Evolutionary conservation across 1,140 invertebrate species (phyloP).

Genomic region (Apis cerana): DNA sequence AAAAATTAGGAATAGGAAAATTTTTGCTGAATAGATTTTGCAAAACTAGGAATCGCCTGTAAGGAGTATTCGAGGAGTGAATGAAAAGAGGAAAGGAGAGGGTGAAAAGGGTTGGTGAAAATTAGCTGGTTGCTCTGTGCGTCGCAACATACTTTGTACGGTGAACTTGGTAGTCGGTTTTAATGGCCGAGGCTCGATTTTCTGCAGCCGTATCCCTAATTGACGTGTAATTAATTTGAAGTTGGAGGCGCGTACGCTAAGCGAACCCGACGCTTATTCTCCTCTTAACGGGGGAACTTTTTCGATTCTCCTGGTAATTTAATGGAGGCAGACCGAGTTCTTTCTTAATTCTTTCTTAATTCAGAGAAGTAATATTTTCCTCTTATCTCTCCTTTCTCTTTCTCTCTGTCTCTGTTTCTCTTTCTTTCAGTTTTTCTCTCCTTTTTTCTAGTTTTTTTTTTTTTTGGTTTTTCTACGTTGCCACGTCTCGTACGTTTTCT

Average conservation of each 20-base stretch:
- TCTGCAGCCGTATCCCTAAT: slow-evolving; percentile 47
- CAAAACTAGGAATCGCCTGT: neutral
- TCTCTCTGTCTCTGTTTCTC: no score
- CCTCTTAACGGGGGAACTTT: slow-evolving; percentile 34
- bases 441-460: neutral
- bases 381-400: neutral
- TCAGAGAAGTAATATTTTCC: slow-evolving; percentile 15
- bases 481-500: neutral
- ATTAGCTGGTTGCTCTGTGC: slow-evolving; percentile 32
- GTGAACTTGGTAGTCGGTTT: slow-evolving; percentile 38
- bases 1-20: no score
- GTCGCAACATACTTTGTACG: slow-evolving; percentile 35
- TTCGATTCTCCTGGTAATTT: slow-evolving; percentile 37
- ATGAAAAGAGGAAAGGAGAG: neutral
- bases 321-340: slow-evolving; percentile 24
- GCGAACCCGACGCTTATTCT: slow-evolving; percentile 17
- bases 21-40: neutral
- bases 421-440: neutral
- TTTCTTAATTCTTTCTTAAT: slow-evolving; percentile 34
- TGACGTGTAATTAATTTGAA: slow-evolving; percentile 54
- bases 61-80: neutral
- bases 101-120: neutral
- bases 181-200: slow-evolving; percentile 45
- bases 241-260: slow-evolving; percentile 16
- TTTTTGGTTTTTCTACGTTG: neutral